Conservation (phyloP, 2,888 invertebrate genomes). For the Koerneria pararmatus region DNA sequence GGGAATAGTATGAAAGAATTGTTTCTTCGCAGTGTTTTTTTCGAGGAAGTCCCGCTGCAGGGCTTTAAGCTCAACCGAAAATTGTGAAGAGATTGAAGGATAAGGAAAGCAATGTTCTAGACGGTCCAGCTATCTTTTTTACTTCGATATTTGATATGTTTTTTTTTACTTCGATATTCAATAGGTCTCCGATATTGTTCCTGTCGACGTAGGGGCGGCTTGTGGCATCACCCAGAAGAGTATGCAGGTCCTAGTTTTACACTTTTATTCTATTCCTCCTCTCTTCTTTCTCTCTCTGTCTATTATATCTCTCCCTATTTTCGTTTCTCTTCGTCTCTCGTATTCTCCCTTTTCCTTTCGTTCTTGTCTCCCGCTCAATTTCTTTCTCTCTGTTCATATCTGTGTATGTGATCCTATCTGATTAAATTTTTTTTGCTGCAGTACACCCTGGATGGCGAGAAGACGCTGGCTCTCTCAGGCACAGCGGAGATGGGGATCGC, state of each 20-base stretch:
- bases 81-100: no score
- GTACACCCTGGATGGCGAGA: conserved; percentile 41
- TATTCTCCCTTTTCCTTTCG: background rate
- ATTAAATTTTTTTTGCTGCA: conserved; percentile 30
- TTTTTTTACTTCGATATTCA: no score
- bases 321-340: background rate
- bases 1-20: no score
- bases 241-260: conserved; percentile 14
- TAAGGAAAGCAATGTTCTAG: no score
- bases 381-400: background rate
- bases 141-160: no score
- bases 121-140: no score
- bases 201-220: conserved; percentile 41
- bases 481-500: conserved; percentile 60
- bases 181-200: conserved; percentile 51
- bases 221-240: conserved; percentile 46
- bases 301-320: background rate
- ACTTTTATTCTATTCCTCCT: background rate
- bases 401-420: no score
- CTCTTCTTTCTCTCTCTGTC: background rate
- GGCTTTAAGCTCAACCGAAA: no score
- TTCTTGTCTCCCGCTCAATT: background rate
- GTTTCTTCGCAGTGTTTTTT: no score
- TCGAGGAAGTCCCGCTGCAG: no score
- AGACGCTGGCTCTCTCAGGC: conserved; percentile 49